Conservation (phyloP, 2,113 vertebrate genomes). For the Cynopterus brachyotis region DNA sequence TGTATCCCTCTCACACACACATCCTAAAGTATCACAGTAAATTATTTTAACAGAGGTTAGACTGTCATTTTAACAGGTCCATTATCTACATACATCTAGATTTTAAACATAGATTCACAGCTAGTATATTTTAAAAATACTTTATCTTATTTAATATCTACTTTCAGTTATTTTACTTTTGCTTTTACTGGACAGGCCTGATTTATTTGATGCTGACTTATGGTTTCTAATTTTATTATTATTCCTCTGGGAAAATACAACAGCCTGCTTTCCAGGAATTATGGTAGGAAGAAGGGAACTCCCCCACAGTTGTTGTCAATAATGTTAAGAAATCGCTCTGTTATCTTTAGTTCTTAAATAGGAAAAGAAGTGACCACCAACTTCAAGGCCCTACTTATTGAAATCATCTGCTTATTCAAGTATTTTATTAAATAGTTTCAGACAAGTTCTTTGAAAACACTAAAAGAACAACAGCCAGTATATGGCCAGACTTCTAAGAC, state of each 20-base stretch:
- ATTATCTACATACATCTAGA: neutral
- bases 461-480: neutral
- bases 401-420: neutral
- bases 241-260: neutral
- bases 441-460: neutral
- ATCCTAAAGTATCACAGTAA: neutral
- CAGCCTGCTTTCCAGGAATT: neutral
- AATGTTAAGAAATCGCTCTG: neutral
- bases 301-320: neutral
- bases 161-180: neutral
- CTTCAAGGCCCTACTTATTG: neutral
- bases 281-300: neutral
- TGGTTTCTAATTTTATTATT: neutral
- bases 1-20: neutral
- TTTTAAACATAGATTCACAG: neutral
- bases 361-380: neutral
- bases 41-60: neutral
- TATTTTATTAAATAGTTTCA: conserved; percentile 7
- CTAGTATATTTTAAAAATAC: neutral
- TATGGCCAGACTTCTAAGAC: neutral
- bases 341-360: neutral
- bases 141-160: neutral
- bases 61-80: neutral
- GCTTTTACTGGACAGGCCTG: neutral
- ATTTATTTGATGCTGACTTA: neutral